A percentile compares a stretch with the other conserved stretches of the same genome.
Evolutionary conservation across 2,113 vertebrate genomes (phyloP).

Genomic region (Mohoua ochrocephala): DNA sequence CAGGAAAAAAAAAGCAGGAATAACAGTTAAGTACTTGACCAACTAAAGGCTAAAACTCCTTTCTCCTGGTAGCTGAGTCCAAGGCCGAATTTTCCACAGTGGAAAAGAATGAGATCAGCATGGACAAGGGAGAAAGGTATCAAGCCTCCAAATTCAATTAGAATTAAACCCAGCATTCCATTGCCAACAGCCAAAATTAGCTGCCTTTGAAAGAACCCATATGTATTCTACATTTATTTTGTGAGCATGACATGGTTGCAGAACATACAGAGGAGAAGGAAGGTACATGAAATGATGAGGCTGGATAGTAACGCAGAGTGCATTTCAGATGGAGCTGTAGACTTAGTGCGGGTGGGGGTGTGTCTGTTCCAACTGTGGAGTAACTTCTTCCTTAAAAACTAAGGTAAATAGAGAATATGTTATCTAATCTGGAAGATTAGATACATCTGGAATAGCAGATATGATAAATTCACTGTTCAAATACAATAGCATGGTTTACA

Average conservation of each 20-base stretch:
- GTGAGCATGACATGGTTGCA: background rate
- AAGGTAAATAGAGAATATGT: background rate
- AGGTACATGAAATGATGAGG: background rate
- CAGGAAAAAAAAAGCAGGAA: constrained; percentile 35
- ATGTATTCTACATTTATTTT: background rate
- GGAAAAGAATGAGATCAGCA: background rate
- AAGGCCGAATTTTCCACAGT: constrained; percentile 4
- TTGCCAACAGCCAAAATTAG: background rate
- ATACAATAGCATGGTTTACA: rapidly evolving
- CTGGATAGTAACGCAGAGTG: background rate
- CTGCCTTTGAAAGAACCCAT: background rate
- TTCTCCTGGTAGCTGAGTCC: background rate
- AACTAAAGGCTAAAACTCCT: background rate
- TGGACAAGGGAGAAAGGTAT: background rate
- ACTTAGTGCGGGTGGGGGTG: background rate
- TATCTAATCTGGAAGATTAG: background rate
- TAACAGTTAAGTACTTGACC: background rate
- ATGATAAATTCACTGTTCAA: background rate
- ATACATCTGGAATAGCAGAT: background rate
- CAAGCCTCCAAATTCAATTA: background rate
- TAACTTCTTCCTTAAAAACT: background rate
- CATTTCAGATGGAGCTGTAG: background rate
- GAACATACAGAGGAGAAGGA: background rate
- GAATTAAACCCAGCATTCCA: background rate
- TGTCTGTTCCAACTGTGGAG: background rate